Conservation (phyloP, 2,888 invertebrate species). For the Cataglyphis livida region DNA sequence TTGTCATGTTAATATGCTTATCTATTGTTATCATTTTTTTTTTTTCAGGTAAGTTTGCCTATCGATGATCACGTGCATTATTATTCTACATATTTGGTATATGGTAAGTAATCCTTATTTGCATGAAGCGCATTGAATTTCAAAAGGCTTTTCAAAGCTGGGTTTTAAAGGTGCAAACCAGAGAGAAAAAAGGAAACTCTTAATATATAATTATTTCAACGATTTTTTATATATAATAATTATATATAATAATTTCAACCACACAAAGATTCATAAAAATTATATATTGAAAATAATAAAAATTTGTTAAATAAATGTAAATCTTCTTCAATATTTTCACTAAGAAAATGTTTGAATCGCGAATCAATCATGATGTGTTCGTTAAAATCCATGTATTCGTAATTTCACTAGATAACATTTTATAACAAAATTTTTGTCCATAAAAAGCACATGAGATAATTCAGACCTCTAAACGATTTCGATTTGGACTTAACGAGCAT, state of each 20-base stretch:
- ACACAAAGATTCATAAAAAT: neutral
- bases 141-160: neutral
- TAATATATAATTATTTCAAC: neutral
- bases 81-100: neutral
- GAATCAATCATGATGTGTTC: neutral
- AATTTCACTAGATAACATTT: neutral
- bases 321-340: neutral
- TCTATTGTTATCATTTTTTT: conserved; percentile 3
- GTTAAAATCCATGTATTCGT: neutral
- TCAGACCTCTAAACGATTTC: conserved; percentile 25
- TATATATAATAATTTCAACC: neutral
- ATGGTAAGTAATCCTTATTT: conserved; percentile 30
- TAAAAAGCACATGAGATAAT: neutral
- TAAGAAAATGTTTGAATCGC: neutral
- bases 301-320: neutral
- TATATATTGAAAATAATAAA: conserved; percentile 19
- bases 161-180: neutral
- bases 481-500: conserved; percentile 28
- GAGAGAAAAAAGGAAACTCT: neutral
- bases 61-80: neutral
- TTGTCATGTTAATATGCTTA: neutral
- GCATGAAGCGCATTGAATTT: neutral
- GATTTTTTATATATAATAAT: neutral
- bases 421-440: neutral
- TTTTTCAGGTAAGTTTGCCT: conserved; percentile 35